These are phyloP conservation scores for Drosophila prostipennis DNA, from an alignment of 2,888 invertebrate species.

Conservation along the genomic window DNA sequence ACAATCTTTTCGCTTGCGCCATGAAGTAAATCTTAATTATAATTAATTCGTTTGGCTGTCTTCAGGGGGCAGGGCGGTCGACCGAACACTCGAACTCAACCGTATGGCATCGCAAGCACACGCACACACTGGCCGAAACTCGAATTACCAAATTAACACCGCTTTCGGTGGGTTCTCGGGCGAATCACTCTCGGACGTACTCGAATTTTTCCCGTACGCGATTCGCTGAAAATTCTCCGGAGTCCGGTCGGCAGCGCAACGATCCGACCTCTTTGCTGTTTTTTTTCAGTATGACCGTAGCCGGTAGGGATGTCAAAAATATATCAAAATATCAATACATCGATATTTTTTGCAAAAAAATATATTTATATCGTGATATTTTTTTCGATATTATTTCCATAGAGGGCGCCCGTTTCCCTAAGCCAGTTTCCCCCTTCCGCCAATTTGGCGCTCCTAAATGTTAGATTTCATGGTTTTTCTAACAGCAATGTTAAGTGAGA, in stretches of 20 bases:
- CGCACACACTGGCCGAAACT: neutral
- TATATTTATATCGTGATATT: too few relatives aligned
- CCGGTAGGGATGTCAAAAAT: too few relatives aligned
- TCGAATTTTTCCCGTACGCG: constrained; percentile 17
- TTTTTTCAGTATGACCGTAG: neutral
- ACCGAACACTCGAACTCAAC: constrained; percentile 10
- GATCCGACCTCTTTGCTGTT: neutral
- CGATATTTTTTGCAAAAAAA: too few relatives aligned
- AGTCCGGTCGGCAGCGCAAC: constrained; percentile 1
- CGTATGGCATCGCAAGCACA: constrained; percentile 15
- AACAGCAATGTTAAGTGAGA: too few relatives aligned
- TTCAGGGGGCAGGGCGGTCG: constrained; percentile 1
- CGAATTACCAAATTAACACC: constrained; percentile 25
- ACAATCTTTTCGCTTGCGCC: constrained; percentile 55
- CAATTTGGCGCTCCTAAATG: too few relatives aligned
- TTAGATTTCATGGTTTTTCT: too few relatives aligned
- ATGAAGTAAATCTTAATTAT: constrained; percentile 65
- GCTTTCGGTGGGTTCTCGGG: constrained; percentile 1
- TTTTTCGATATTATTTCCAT: too few relatives aligned
- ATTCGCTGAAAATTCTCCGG: constrained; percentile 12
- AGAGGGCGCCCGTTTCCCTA: too few relatives aligned
- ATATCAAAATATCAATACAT: too few relatives aligned
- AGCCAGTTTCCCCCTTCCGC: too few relatives aligned
- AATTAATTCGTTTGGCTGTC: constrained; percentile 58
- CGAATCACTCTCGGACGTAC: constrained; percentile 7